phyloP scores from a whole-genome alignment of 2,797 vertebrate species.

The Oreochromis mossambicus region DNA sequence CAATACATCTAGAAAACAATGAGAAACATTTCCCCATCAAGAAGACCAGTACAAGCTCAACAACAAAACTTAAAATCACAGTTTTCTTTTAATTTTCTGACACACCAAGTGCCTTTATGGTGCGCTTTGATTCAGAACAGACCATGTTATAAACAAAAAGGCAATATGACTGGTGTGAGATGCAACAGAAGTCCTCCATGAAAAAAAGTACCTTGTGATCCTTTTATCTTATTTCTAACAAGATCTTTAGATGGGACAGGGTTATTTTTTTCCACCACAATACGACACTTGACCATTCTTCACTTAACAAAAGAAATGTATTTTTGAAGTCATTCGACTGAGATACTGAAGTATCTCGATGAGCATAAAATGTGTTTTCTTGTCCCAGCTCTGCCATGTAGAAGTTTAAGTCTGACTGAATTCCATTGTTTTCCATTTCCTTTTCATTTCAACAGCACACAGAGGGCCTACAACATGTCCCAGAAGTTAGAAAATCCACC shows the following conservation, averaged over 20 bases:
- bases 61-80: not conserved
- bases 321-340: not conserved
- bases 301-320: not conserved
- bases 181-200: not conserved
- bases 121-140: not conserved
- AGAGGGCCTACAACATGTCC: not conserved
- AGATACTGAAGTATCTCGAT: not conserved
- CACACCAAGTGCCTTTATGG: not conserved
- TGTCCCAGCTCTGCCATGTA: not conserved
- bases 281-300: not conserved
- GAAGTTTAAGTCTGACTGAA: not conserved
- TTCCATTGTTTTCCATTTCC: not conserved
- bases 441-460: not conserved
- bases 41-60: not conserved
- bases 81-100: not conserved
- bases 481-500: not conserved
- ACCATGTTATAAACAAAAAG: not conserved
- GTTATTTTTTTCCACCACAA: not conserved
- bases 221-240: not conserved
- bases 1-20: conserved; percentile 23
- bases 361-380: not conserved
- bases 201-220: not conserved
- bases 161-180: not conserved
- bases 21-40: not conserved
- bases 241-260: not conserved